These are phyloP conservation scores for Caenorhabditis uteleia DNA, from an alignment of 2,888 invertebrate genomes.

Conservation along the genomic window DNA sequence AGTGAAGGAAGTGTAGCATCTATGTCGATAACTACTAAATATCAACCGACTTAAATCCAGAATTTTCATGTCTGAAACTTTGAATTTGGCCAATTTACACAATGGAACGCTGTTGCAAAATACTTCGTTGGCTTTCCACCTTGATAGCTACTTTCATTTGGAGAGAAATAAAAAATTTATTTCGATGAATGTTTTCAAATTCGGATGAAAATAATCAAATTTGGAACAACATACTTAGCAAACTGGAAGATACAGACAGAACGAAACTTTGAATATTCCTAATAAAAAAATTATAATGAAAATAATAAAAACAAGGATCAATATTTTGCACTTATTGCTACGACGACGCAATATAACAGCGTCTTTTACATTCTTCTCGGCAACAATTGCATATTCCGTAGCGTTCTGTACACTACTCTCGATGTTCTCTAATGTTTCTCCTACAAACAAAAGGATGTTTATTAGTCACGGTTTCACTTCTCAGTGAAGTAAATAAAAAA, in stretches of 20 bases:
- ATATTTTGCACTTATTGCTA: background rate
- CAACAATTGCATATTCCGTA: background rate
- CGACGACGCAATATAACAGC: background rate
- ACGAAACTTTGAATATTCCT: background rate
- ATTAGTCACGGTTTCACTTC: background rate
- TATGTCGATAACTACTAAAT: too few species aligned
- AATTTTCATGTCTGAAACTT: too few species aligned
- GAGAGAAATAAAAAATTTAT: background rate
- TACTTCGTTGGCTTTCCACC: too few species aligned
- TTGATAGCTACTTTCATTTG: too few species aligned
- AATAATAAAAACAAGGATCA: background rate
- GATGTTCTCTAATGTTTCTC: slow-evolving; percentile 4
- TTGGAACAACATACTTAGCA: background rate
- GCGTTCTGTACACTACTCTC: slow-evolving; percentile 2
- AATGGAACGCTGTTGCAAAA: too few species aligned
- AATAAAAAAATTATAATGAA: background rate
- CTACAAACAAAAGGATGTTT: slow-evolving; percentile 1
- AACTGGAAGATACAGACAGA: slow-evolving; percentile 2
- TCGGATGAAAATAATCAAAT: background rate
- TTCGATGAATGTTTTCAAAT: background rate
- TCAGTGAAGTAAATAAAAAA: background rate
- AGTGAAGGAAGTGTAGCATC: too few species aligned
- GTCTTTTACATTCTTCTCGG: background rate
- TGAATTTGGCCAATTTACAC: too few species aligned
- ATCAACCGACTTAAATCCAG: too few species aligned